A percentile compares a stretch with the other conserved stretches of the same genome.
Evolutionary conservation across 2,113 vertebrate genomes (phyloP).

Genomic region (Myotis lucifugus): DNA sequence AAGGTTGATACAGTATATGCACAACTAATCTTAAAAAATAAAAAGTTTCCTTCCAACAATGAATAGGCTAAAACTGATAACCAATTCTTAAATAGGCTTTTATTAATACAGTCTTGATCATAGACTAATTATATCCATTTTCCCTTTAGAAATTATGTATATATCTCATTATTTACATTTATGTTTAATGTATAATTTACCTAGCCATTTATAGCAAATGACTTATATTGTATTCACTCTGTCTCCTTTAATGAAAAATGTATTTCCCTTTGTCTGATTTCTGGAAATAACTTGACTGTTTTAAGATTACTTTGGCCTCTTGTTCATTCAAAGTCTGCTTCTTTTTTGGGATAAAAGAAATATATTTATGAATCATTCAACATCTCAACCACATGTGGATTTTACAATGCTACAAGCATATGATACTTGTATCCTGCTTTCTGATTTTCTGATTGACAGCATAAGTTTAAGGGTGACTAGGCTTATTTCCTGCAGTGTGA

Average conservation of each 20-base stretch:
- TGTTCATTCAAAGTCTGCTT: conserved; percentile 56
- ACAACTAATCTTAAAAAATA: conserved; percentile 9
- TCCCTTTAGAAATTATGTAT: not conserved
- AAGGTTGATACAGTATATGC: not conserved
- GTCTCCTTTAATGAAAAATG: conserved; percentile 62
- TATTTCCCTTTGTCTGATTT: conserved; percentile 12
- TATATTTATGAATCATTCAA: conserved; percentile 69
- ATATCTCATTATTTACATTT: not conserved
- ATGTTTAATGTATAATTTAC: conserved; percentile 40
- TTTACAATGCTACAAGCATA: conserved; percentile 31
- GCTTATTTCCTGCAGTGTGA: conserved; percentile 69
- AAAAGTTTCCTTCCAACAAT: not conserved
- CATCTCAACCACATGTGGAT: conserved; percentile 32
- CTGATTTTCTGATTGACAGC: conserved; percentile 76
- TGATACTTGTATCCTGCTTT: conserved; percentile 61
- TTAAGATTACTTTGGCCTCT: conserved; percentile 49
- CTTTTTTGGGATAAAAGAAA: conserved; percentile 59
- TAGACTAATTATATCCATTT: not conserved
- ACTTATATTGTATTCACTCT: conserved; percentile 25
- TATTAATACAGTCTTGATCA: not conserved
- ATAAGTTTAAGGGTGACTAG: conserved; percentile 69
- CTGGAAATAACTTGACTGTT: conserved; percentile 48
- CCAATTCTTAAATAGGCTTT: not conserved
- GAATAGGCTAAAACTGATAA: not conserved
- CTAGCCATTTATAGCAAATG: conserved; percentile 40